Base-by-base conservation (phyloP, 2,888 invertebrate species). In the Orchesellides sinensis region DNA sequence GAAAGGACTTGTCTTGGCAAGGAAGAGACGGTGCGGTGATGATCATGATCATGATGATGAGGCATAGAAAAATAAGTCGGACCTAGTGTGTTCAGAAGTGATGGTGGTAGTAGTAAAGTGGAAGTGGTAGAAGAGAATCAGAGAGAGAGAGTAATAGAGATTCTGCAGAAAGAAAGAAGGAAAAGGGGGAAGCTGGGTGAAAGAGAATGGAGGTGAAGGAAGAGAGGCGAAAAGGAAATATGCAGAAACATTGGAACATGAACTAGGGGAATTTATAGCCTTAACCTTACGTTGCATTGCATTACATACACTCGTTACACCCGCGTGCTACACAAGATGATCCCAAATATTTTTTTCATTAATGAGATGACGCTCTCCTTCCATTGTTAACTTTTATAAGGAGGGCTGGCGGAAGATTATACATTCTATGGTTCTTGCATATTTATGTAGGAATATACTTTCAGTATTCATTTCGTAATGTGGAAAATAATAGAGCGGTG, bases 281-380 rank as follows among this genome's bases (percentile, higher is more conserved):
- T 17, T 73, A 54, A 68, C 56, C 54, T 25, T 35, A 74, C 72
- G 74, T 82, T 79, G 66, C 77, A 75, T 40, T 40, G 54, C 52
- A 78, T 40, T 5, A n/a, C 40, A 40, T 40, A 14, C 40, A 14
- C 40, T 40, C 40, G 40, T n/a, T n/a, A 14, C 40, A 10, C n/a
- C 40, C 32, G 32, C 5, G 40, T n/a, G 40, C 40, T 10, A 14
- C n/a, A 25, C 47, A 56, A 52, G 77, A 84, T 84, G 80, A 84
- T 84, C 84, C 80, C 80, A 77, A 82, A 83, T 66, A 66, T 56
- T 47, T 82, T 83, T 83, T 83, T 82, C 85, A 85, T 85, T 83
- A 85, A 82, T 83, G 85, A 85, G 85, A 85, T 85, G 81, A 83
- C 80, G 84, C 75, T 75, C 63, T 56, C 72, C 45, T 19, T 61